Base-by-base conservation (phyloP, 2,797 vertebrate species). In the Fistularia commersonii region DNA sequence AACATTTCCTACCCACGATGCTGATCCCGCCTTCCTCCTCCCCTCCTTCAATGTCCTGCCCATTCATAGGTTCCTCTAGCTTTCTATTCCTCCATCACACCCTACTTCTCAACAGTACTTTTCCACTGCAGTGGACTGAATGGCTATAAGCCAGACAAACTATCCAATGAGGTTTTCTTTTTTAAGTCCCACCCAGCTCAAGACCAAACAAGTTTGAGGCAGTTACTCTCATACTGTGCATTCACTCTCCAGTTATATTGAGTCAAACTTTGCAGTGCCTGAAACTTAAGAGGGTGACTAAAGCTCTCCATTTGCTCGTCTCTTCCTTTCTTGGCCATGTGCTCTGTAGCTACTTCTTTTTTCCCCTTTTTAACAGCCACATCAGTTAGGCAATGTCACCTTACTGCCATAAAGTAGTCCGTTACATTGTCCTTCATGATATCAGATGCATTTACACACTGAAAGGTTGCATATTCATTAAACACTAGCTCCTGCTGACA, bases 51-150 rank as follows among this genome's bases (percentile, higher is more conserved):
- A 5, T 59, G 32, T 45, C 32, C 41, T 8, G 33, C 13, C 32
- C 41, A 49, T 72, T 54, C 44, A 64, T 51, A 59, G 53, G 23
- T 45, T 57, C 68, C 52, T 60, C 51, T 39, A 10, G 44, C 56
- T 37, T 44, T 56, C 41, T 50, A 44, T 7, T 11, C 46, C 53
- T 36, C 51, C 15, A 53, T 43, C 64, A 73, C 74, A 47, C 71
- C 61, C 51, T 45, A 10, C 3, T n/a, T 59, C 52, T 50, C 48
- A 14, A 44, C 36, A 56, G 77, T 80, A 57, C 37, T 82, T 82
- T 83, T 85, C 83, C 80, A 81, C 60, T 76, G 77, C 75, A 66
- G 62, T 51, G 9, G 2, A 3, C 13, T 62, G 57, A 77, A 58
- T 82, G 79, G 75, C 64, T 38, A 4, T 11, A 60, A 11, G 69